Evolutionary conservation across 2,888 invertebrate species (phyloP).

Genomic region (Drosophila acutilabella): DNA sequence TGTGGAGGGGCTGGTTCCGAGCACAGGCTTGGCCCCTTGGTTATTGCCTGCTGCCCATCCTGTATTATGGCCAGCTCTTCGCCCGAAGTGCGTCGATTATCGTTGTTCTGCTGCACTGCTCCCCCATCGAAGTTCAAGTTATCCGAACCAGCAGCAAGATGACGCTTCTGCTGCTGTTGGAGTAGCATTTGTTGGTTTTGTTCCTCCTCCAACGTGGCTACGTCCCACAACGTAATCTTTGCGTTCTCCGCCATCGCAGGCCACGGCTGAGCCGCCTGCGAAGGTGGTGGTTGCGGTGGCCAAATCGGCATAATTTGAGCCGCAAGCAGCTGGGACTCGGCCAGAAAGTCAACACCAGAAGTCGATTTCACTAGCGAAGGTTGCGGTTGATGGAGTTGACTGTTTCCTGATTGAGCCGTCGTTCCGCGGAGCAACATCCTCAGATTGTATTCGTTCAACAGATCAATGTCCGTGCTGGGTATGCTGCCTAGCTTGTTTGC

Average conservation of each 20-base stretch:
- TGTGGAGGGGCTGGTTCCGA: neutral
- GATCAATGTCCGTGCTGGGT: constrained; percentile 56
- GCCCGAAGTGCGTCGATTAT: constrained; percentile 14
- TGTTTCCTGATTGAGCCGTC: constrained; percentile 7
- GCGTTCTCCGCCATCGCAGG: constrained; percentile 33
- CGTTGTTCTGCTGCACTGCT: neutral
- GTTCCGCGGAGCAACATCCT: constrained; percentile 75
- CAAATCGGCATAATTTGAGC: constrained; percentile 76
- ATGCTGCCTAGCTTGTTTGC: constrained; percentile 36
- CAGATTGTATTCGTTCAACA: constrained; percentile 80
- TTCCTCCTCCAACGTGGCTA: constrained; percentile 64
- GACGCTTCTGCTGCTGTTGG: constrained; percentile 36
- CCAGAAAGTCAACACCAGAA: constrained; percentile 64
- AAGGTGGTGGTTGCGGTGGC: constrained; percentile 45
- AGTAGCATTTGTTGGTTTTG: constrained; percentile 56
- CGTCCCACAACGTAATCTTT: constrained; percentile 73
- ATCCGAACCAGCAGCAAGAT: constrained; percentile 8
- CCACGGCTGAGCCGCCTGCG: constrained; percentile 44
- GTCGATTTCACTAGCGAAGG: constrained; percentile 26
- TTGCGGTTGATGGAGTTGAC: constrained; percentile 36
- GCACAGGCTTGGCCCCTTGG: constrained; percentile 3
- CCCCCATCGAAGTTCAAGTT: constrained; percentile 25
- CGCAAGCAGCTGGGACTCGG: constrained; percentile 68
- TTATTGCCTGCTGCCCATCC: neutral
- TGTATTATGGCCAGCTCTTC: constrained; percentile 10